phyloP scores from a whole-genome alignment of 2,888 invertebrate species.

The Choreutis nemorana region DNA sequence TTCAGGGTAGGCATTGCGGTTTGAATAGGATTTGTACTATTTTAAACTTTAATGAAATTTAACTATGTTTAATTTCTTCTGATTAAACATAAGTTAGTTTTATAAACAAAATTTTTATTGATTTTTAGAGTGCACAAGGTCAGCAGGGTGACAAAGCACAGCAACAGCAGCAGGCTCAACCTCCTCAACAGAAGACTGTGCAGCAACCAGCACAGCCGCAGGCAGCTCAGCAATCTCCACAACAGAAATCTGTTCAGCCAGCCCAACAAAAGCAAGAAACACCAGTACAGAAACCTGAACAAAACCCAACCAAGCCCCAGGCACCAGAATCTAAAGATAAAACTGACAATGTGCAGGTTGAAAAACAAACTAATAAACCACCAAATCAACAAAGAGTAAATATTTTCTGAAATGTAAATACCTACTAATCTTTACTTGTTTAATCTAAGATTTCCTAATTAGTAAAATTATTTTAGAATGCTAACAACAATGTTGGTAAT shows the following conservation, averaged over 20 bases:
- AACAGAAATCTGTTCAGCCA: slow-evolving; percentile 12
- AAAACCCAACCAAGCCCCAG: slow-evolving; percentile 7
- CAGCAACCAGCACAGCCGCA: slow-evolving; percentile 15
- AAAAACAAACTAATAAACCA: slow-evolving; percentile 6
- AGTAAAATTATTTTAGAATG: slow-evolving; percentile 24
- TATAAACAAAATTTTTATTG: slow-evolving; percentile 1
- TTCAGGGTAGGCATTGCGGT: no score
- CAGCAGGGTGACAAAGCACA: slow-evolving; percentile 12
- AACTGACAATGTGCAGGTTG: slow-evolving; percentile 4
- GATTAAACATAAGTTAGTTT: no score
- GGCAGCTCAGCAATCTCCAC: slow-evolving; percentile 15
- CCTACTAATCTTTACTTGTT: neutral
- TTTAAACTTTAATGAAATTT: no score
- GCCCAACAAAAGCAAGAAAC: slow-evolving; percentile 16
- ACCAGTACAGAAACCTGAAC: slow-evolving; percentile 15
- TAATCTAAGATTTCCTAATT: neutral
- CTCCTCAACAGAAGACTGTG: slow-evolving; percentile 14
- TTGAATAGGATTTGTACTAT: no score
- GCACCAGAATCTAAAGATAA: slow-evolving; percentile 6
- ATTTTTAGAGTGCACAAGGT: slow-evolving; percentile 4
- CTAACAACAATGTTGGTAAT: slow-evolving; percentile 46
- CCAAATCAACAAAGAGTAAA: slow-evolving; percentile 25
- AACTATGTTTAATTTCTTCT: no score
- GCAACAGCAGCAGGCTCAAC: slow-evolving; percentile 11
- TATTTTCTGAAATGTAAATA: slow-evolving; percentile 4